Evolutionary conservation across 2,888 invertebrate species (phyloP).

Genomic region (Trissolcus brochymenae): DNA sequence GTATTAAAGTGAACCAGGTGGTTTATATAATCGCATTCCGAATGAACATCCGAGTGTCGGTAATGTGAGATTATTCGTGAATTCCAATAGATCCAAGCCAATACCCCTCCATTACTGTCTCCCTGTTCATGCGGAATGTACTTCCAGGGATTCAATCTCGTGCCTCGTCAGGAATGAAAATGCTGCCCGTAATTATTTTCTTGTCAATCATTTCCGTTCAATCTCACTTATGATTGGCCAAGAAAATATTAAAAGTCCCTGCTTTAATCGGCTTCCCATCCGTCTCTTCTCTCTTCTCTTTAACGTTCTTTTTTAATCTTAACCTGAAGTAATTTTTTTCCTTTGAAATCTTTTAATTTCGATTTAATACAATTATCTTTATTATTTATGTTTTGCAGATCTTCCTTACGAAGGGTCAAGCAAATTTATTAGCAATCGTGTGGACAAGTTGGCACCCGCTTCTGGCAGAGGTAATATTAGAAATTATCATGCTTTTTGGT

Average conservation of each 20-base stretch:
- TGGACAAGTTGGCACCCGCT: slow-evolving; percentile 9
- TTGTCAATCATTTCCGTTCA: slow-evolving; percentile 55
- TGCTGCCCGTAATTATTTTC: slow-evolving; percentile 51
- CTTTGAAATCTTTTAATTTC: background rate
- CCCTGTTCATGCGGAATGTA: slow-evolving; percentile 54
- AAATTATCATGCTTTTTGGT: slow-evolving; percentile 9
- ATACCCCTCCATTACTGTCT: slow-evolving; percentile 57
- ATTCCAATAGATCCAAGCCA: slow-evolving; percentile 57
- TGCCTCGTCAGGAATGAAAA: slow-evolving; percentile 54
- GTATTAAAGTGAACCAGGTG: slow-evolving; percentile 55
- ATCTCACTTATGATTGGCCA: slow-evolving; percentile 36
- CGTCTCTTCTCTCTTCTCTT: background rate
- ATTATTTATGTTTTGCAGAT: background rate
- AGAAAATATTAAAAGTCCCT: slow-evolving; percentile 31
- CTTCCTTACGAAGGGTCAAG: background rate
- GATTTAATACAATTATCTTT: background rate
- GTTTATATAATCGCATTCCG: slow-evolving; percentile 54
- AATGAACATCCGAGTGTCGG: slow-evolving; percentile 57
- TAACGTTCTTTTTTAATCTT: background rate
- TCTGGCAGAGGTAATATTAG: slow-evolving; percentile 8
- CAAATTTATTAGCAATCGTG: background rate
- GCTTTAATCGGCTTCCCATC: background rate
- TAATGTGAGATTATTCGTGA: slow-evolving; percentile 59
- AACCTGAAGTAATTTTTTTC: background rate
- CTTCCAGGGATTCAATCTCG: slow-evolving; percentile 57